Conservation (phyloP, 2,113 vertebrate genomes). For the Rhipidura dahli region DNA sequence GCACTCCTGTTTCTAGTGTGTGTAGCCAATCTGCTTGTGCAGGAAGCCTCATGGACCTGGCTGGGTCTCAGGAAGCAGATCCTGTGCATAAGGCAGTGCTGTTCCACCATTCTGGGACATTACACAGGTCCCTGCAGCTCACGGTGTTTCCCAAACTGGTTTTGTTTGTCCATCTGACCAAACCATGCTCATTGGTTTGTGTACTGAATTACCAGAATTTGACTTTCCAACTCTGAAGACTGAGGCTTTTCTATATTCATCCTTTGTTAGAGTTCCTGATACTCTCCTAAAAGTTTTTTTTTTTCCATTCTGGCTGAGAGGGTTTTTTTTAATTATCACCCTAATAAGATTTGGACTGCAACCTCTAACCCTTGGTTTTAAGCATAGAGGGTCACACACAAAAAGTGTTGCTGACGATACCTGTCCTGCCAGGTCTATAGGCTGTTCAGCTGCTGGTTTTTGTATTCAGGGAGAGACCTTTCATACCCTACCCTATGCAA, state of each 20-base stretch:
- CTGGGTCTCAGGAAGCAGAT: not conserved
- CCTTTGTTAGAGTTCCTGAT: not conserved
- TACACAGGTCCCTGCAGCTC: not conserved
- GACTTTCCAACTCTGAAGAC: not conserved
- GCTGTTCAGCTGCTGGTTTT: not conserved
- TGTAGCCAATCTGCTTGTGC: not conserved
- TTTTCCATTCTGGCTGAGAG: not conserved
- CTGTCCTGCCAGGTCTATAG: not conserved
- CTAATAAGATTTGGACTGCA: not conserved
- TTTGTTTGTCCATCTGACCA: not conserved
- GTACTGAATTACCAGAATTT: not conserved
- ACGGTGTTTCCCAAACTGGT: not conserved
- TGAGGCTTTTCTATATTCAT: not conserved
- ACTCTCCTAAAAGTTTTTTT: not conserved
- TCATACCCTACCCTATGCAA: not conserved
- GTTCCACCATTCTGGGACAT: not conserved
- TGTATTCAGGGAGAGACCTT: not conserved
- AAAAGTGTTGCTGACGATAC: not conserved
- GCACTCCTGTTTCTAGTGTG: not conserved
- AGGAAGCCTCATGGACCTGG: not conserved
- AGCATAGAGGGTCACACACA: not conserved
- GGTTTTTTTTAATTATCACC: not conserved
- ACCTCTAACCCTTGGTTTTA: not conserved
- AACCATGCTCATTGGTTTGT: fast-evolving
- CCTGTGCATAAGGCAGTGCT: not conserved